A percentile compares a stretch with the other conserved stretches of the same genome.
Evolutionary conservation across 2,888 invertebrate species (phyloP).

Genomic region (Orthosia incerta): DNA sequence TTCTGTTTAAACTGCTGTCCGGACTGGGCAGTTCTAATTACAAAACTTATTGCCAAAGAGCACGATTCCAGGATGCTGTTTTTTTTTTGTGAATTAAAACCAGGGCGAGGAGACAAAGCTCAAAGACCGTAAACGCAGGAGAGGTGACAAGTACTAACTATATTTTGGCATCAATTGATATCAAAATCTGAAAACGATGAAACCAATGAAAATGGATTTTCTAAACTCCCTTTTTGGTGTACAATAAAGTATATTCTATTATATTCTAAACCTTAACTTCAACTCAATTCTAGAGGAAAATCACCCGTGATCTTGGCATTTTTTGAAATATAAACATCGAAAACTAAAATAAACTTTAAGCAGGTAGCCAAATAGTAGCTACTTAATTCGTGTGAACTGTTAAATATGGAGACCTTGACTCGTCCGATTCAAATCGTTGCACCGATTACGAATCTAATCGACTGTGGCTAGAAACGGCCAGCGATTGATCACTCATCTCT

Average conservation of each 20-base stretch:
- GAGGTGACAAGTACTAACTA: too few species aligned
- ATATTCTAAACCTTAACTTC: too few species aligned
- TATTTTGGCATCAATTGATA: too few species aligned
- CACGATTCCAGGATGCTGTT: not conserved
- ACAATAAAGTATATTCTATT: too few species aligned
- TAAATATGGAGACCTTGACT: slow-evolving; percentile 78
- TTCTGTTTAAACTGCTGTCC: too few species aligned
- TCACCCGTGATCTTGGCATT: not conserved
- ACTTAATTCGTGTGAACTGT: slow-evolving; percentile 34
- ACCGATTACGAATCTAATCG: slow-evolving; percentile 78
- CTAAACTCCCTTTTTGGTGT: too few species aligned
- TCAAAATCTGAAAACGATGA: too few species aligned
- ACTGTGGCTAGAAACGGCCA: slow-evolving; percentile 76
- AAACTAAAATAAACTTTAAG: not conserved
- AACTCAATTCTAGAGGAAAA: not conserved
- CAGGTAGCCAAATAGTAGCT: not conserved
- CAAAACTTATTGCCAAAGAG: too few species aligned
- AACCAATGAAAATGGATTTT: too few species aligned
- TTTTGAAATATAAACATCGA: not conserved
- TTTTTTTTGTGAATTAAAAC: not conserved
- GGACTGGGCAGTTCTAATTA: too few species aligned
- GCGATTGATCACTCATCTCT: slow-evolving; percentile 70
- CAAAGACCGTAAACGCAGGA: not conserved
- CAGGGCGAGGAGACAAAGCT: not conserved
- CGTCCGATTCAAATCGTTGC: slow-evolving; percentile 82